Evolutionary conservation across 2,888 invertebrate species (phyloP), one percentile per base, ranked within the genome.

Genomic region (Scelioninae gen. 2): DNA sequence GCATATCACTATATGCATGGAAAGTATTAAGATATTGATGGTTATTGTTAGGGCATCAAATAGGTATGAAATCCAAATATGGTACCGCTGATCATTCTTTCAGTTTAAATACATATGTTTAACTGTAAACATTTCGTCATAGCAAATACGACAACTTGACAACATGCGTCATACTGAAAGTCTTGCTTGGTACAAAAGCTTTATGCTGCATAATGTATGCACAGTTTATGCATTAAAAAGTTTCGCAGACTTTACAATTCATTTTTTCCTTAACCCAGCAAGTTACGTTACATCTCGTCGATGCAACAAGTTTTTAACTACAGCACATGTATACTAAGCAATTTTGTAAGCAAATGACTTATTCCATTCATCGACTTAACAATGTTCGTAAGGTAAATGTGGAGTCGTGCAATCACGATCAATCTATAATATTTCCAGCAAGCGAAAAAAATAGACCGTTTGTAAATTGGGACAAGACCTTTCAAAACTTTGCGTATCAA

Each of bases 201-300:
- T 25, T 13, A 2, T 13, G 31, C 15, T 53, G 53, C 31, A 69
- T 69, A 69, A 61, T 69, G 22, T 15, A 69, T 48, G 48, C 39
- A 18, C 31, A 57, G 67, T 67, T 67, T 67, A 67, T 68, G 45
- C 55, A 69, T 69, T 69, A 69, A 57, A 71, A 71, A 70, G 57
- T 63, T 57, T 57, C 35, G 39, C 53, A 35, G 52, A 60, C 60
- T 60, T 68, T 52, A 50, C 52, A 68, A 53, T 60, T 37, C 46
- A 60, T 70, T 70, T n/a, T n/a, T 63, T 48, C 63, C 63, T 35
- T 63, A 70, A 70, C 55, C 52, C 18, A 16, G 15, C 43, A 43
- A 16, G 41, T 63, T 55, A 41, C 57, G 61, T 61, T 61, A 70
- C 61, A 70, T 57, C 48, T 48, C 45, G 46, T 35, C 18, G 19